A percentile compares a stretch with the other conserved stretches of the same genome.
Evolutionary conservation across 2,113 vertebrate genomes (phyloP).

Genomic region (Eleginops maclovinus): DNA sequence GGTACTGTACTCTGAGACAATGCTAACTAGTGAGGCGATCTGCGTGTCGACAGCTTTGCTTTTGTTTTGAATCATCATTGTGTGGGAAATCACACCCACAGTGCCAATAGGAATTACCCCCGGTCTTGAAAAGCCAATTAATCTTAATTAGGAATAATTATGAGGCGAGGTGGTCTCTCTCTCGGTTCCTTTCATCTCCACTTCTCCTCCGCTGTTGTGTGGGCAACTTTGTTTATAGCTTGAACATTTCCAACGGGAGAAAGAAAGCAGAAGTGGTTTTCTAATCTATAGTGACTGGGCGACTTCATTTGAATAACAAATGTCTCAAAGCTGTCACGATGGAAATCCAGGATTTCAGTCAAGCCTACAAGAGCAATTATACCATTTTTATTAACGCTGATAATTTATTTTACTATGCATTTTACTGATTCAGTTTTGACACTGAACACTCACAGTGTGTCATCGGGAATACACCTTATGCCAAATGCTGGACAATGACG

Average conservation of each 20-base stretch:
- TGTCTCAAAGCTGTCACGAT: not conserved
- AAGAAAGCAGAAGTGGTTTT: conserved; percentile 1
- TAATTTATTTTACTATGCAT: not conserved
- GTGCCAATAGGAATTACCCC: conserved; percentile 34
- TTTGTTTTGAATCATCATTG: conserved; percentile 61
- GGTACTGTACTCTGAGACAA: conserved; percentile 10
- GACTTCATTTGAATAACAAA: conserved; percentile 40
- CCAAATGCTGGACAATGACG: conserved; percentile 42
- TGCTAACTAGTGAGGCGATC: conserved; percentile 24
- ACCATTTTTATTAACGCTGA: not conserved
- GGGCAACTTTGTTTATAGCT: conserved; percentile 19
- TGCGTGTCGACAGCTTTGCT: conserved; percentile 33
- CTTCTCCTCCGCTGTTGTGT: conserved; percentile 31
- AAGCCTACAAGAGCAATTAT: not conserved
- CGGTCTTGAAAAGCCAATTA: conserved; percentile 54
- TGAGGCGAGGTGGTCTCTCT: conserved; percentile 27
- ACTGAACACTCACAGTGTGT: conserved; percentile 20
- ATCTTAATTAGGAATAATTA: conserved; percentile 66
- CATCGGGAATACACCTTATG: conserved; percentile 26
- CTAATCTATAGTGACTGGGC: not conserved
- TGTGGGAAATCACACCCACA: conserved; percentile 56
- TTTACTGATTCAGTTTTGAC: too few species aligned
- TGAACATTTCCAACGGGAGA: conserved; percentile 17
- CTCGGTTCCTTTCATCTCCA: conserved; percentile 53
- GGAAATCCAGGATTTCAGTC: conserved; percentile 9